Conservation (phyloP, 2,113 vertebrate species). For the cattle (Bos taurus) region ARS-UCD2.0 NC_037333.1:13279001-13279500, state of each 20-base stretch:
- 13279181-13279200: background rate
- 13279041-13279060: background rate
- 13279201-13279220: background rate
- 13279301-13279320: background rate
- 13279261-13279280: background rate
- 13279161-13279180: background rate
- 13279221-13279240: background rate
- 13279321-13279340: background rate
- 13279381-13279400: background rate
- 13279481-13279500: background rate
- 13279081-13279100: background rate
- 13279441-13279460: background rate
- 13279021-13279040: too few relatives aligned
- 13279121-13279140: background rate
- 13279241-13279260: background rate
- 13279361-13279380: background rate
- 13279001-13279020: too few relatives aligned
- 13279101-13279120: background rate
- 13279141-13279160: background rate
- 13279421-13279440: background rate
- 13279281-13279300: background rate
- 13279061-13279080: background rate
- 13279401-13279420: background rate
- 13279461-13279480: background rate
- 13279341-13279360: background rate